A percentile compares a stretch with the other conserved stretches of the same genome.
Evolutionary conservation across 2,797 vertebrate genomes (phyloP).

Genomic region (Tapera naevia): DNA sequence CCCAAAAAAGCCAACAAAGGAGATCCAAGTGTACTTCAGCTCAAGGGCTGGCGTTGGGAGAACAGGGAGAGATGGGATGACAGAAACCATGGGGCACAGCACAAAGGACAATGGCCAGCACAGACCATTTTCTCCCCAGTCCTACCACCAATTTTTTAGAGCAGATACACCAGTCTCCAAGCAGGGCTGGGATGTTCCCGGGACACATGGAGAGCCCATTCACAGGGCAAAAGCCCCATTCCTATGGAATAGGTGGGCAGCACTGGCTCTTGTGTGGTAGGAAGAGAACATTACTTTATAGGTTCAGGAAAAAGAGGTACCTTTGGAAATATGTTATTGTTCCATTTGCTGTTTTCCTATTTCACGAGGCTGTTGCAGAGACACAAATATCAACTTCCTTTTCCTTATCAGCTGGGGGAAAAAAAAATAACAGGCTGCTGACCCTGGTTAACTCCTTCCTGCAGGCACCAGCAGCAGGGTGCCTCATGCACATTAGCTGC

Average conservation of each 20-base stretch:
- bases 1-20: neutral
- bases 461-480: neutral
- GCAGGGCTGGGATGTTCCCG: neutral
- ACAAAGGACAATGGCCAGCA: neutral
- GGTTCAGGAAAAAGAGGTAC: neutral
- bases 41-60: neutral
- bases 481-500: neutral
- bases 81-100: neutral
- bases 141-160: neutral
- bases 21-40: neutral
- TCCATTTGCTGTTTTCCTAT: slow-evolving; percentile 1
- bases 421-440: neutral
- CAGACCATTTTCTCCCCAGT: rapidly evolving
- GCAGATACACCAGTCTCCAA: rapidly evolving
- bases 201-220: rapidly evolving
- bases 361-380: neutral
- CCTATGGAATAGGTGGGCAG: neutral
- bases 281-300: neutral
- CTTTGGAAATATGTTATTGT: neutral
- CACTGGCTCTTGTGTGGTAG: rapidly evolving
- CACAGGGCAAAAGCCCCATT: neutral
- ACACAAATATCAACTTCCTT: slow-evolving; percentile 27
- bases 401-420: neutral
- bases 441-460: neutral
- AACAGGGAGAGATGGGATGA: rapidly evolving